Base-by-base conservation (phyloP, 2,797 vertebrate genomes). In the Enteromius thamalakanensis region DNA sequence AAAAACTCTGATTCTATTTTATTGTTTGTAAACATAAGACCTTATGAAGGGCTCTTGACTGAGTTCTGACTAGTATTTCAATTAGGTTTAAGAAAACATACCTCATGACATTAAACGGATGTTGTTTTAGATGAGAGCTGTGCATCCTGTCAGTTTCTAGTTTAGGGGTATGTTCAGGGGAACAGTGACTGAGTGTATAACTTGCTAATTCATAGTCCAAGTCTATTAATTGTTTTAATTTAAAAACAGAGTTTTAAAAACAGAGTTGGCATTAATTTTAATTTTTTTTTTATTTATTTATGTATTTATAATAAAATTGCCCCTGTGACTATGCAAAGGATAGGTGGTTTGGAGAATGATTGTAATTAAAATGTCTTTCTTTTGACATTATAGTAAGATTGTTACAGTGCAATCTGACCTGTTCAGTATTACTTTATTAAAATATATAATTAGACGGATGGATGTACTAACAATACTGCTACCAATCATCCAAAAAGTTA, bases 401-500 rank as follows among this genome's bases (percentile, higher is more conserved):
- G 26, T 42, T 4, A 34, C 26, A 29, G 51, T 29, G 26, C 60
- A 62, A 3, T 64, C 26, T 64, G 60, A 64, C 26, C 60, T 81
- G n/a, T 60, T 87, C 65, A 80, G 21, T 68, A 15, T 34, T 84
- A 83, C 64, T 37, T 47, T 82, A 83, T 79, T 80, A 55, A 86
- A 87, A 71, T 79, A 71, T 71, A 86, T 88, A 72, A 87, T 89
- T 78, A 86, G 32, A 80, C 72, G 69, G 64, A 85, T 75, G 69
- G 60, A 85, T 76, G 53, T 34, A 76, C 34, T 55, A 79, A 79
- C 75, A 47, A 87, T 83, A 85, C 53, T 84, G 79, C 76, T 75
- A 83, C 82, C 89, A 86, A 87, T 87, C 81, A 90, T 88, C 81
- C 76, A 86, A 88, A 90, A 45, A 90, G 42, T 89, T 89, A 86